Evolutionary conservation across 2,797 vertebrate genomes (phyloP), one percentile per base, ranked within the genome.

Genomic region (Scolopax rusticola): DNA sequence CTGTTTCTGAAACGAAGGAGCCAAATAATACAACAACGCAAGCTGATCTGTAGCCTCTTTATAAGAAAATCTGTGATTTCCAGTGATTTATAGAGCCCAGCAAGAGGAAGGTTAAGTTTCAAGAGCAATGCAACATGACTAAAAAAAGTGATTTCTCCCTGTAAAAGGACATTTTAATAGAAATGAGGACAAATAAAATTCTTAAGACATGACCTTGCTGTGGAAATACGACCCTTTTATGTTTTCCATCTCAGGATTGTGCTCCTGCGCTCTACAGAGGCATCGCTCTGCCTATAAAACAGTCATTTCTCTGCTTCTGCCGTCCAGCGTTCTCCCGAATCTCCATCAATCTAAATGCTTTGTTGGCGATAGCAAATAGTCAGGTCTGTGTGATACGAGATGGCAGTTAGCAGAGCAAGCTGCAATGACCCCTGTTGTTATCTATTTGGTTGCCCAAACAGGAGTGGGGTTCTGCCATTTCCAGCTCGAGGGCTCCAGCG

Each of bases 161-260:
- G 60, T 73, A 85, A 94, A 91, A 92, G 38, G 48, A 61, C 41
- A 23, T 91, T 84, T 94, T 63, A 50, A 59, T 36, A 86, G 84
- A 95, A 95, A 92, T 14, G 11, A 86, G 53, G n/a, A 74, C 2
- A 4, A 86, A 89, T 84, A 96, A 90, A 95, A 91, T 61, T 87
- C 69, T 82, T 93, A 80, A 71, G 56, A 45, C 14, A 38, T 82
- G 57, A 84, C 59, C 61, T 89, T 91, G 67, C 69, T 84, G 68
- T 86, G 60, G 71, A 94, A 95, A 95, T 89, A 80, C 13, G 87
- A 64, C 63, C 78, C 27, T 93, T 65, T 69, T 78, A 95, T 45
- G 51, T 65, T 87, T 91, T 87, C 33, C 56, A 71, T 65, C 78
- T 86, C 86, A 85, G 68, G 68, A 70, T 47, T 36, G 61, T 15